A percentile compares a stretch with the other conserved stretches of the same genome.
phyloP scores from a whole-genome alignment of 2,113 vertebrate species.

The Anolis carolinensis region DNA sequence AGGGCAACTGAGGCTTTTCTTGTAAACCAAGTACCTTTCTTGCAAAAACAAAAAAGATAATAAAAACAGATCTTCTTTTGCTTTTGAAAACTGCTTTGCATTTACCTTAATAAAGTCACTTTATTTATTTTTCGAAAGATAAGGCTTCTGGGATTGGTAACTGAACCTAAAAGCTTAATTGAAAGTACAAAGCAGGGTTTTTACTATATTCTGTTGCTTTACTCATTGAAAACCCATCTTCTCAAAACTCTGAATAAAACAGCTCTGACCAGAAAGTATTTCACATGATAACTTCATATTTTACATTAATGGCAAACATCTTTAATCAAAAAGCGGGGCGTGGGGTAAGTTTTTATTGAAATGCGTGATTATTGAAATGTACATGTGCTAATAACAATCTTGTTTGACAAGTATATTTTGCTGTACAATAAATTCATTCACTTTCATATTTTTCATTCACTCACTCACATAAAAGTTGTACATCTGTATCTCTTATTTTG shows the following conservation, averaged over 20 bases:
- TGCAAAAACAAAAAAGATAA: not conserved
- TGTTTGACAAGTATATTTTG: not conserved
- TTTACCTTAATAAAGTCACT: not conserved
- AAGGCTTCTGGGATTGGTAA: constrained; percentile 18
- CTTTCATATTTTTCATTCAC: not conserved
- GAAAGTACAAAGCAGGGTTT: not conserved
- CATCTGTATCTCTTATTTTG: not conserved
- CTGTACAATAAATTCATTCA: not conserved
- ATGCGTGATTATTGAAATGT: not conserved
- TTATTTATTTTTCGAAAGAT: not conserved
- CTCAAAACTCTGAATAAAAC: constrained; percentile 37
- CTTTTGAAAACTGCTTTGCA: constrained; percentile 3
- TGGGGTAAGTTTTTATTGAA: too few species aligned
- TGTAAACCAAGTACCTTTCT: not conserved
- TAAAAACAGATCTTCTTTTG: not conserved
- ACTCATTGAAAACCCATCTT: not conserved
- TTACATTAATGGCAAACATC: not conserved
- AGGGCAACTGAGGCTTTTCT: not conserved
- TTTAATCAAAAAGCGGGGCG: not conserved
- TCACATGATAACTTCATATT: not conserved
- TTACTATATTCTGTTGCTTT: not conserved
- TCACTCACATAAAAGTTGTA: not conserved
- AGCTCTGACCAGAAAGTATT: not conserved
- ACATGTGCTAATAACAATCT: not conserved
- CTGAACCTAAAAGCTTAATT: constrained; percentile 1